A percentile compares a stretch with the other conserved stretches of the same genome.
Conservation (phyloP, 2,797 vertebrate species). For the Centropyge bicolor region DNA sequence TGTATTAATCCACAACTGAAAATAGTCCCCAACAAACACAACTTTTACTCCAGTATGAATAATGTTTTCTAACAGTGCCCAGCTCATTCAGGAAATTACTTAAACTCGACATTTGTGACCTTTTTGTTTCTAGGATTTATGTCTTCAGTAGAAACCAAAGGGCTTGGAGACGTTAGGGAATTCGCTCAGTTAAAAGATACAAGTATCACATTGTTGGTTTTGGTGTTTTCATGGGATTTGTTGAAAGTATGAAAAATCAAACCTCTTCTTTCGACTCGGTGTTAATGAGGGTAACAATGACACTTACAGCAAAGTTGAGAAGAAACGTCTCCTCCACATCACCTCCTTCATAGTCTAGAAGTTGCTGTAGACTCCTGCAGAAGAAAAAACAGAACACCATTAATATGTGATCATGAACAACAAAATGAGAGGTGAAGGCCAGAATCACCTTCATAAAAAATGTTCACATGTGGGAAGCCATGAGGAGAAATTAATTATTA, state of each 20-base stretch:
- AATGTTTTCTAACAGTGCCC: neutral
- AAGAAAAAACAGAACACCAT: slow-evolving; percentile 1
- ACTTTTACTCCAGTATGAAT: neutral
- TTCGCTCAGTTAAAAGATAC: too few species aligned
- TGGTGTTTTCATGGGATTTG: neutral
- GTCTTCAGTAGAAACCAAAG: neutral
- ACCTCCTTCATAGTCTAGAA: slow-evolving; percentile 92
- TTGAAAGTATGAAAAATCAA: neutral
- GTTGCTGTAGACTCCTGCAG: slow-evolving; percentile 94
- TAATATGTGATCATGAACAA: neutral
- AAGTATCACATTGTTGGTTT: neutral
- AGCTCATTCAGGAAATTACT: neutral
- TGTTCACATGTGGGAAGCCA: neutral
- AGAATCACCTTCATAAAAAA: neutral
- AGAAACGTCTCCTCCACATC: slow-evolving; percentile 95
- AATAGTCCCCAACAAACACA: neutral
- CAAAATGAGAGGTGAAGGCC: neutral
- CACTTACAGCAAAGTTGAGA: slow-evolving; percentile 94
- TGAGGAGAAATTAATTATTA: neutral
- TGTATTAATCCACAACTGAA: neutral
- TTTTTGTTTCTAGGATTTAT: neutral
- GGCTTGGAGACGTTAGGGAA: neutral
- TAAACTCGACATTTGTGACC: neutral
- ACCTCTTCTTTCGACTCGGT: neutral
- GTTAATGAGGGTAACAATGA: neutral